Conservation (phyloP, 2,888 invertebrate genomes). For the Netelia inedita region DNA sequence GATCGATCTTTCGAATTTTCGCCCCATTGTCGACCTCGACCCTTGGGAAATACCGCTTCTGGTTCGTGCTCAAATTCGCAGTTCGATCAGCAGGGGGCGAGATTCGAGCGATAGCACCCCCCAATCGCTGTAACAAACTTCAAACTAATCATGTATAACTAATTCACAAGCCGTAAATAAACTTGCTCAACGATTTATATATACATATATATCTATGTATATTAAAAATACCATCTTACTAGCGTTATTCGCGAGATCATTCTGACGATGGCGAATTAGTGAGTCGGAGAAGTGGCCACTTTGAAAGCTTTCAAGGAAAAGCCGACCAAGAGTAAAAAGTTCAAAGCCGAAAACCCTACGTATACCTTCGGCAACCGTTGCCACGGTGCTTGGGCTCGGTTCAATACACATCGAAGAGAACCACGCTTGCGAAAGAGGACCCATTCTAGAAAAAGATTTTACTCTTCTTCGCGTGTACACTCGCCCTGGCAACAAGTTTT, state of each 20-base stretch:
- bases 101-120: not conserved
- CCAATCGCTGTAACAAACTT: not conserved
- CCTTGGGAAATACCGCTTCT: slow-evolving; percentile 17
- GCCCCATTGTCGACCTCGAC: not conserved
- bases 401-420: slow-evolving; percentile 19
- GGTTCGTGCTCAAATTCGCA: not conserved
- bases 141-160: slow-evolving; percentile 3
- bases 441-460: slow-evolving; percentile 28
- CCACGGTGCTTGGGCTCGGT: slow-evolving; percentile 36
- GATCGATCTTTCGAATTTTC: slow-evolving; percentile 21
- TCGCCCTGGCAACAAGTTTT: slow-evolving; percentile 36
- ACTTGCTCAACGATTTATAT: slow-evolving; percentile 2
- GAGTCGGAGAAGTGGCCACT: slow-evolving; percentile 49
- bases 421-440: not conserved
- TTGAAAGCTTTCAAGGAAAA: slow-evolving; percentile 59
- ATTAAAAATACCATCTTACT: not conserved
- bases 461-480: not conserved
- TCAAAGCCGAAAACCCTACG: slow-evolving; percentile 43
- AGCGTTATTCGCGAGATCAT: slow-evolving; percentile 22
- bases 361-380: slow-evolving; percentile 25
- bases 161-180: slow-evolving; percentile 14
- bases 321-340: slow-evolving; percentile 45
- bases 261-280: slow-evolving; percentile 16
- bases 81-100: not conserved
- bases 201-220: slow-evolving; percentile 3